A percentile compares a stretch with the other conserved stretches of the same genome.
These are phyloP conservation scores for Acyrthosiphon pisum DNA, from an alignment of 1,140 invertebrate genomes.

Conservation along the genomic window DNA sequence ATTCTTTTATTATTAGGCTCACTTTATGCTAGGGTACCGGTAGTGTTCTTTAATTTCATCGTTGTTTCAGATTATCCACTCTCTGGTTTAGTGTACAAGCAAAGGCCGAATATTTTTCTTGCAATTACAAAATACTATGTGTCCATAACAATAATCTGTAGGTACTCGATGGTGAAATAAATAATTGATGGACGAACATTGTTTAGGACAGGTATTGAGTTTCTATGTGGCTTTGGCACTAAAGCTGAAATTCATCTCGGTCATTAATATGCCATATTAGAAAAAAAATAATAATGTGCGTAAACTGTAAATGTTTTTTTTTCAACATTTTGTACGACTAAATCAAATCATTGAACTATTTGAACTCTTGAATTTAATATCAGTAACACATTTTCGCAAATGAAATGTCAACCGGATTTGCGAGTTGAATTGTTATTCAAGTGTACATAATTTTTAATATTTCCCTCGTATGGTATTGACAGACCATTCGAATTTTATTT, in stretches of 20 bases:
- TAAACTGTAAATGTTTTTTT: not conserved
- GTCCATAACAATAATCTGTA: not conserved
- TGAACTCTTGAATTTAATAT: conserved; percentile 11
- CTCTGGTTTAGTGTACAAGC: no score
- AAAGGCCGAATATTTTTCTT: no score
- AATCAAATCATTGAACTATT: not conserved
- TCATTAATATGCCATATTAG: not conserved
- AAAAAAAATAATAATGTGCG: not conserved
- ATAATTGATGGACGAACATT: not conserved
- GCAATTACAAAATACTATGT: no score
- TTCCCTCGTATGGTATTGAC: conserved; percentile 27
- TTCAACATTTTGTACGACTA: not conserved
- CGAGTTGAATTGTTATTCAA: conserved; percentile 27
- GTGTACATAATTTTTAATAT: conserved; percentile 41
- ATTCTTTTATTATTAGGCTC: no score
- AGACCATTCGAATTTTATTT: conserved; percentile 22
- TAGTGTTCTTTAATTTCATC: no score
- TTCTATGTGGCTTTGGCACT: not conserved
- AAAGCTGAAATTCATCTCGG: no score
- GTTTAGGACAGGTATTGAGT: not conserved
- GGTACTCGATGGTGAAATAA: not conserved
- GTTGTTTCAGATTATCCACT: no score
- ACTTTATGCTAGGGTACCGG: no score
- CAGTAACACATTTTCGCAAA: conserved; percentile 19
- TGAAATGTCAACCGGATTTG: conserved; percentile 20